A percentile compares a stretch with the other conserved stretches of the same genome.
These are phyloP conservation scores for Ophion obscuratus DNA, from an alignment of 2,888 invertebrate species.

Conservation along the genomic window DNA sequence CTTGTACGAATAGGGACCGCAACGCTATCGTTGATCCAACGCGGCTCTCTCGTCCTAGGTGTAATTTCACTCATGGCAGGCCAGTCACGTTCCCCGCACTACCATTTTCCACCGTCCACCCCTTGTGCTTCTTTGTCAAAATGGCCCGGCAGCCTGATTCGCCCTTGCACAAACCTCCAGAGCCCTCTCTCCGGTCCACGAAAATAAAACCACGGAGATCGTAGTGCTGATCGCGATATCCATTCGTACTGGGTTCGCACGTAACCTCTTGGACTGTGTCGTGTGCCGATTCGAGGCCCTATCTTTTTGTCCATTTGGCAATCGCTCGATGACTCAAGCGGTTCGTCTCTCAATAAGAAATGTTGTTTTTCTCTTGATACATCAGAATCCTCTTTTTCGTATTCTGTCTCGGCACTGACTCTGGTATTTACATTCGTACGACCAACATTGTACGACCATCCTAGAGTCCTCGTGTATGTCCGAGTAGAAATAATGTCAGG, in stretches of 20 bases:
- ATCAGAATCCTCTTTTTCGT: not conserved
- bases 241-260: slow-evolving; percentile 69
- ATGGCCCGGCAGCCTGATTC: slow-evolving; percentile 45
- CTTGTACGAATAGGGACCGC: slow-evolving; percentile 75
- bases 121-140: slow-evolving; percentile 33
- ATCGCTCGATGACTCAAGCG: slow-evolving; percentile 51
- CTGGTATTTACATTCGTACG: not conserved
- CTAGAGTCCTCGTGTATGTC: too few species aligned
- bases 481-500: too few species aligned
- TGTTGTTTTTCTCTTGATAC: not conserved
- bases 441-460: too few species aligned
- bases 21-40: slow-evolving; percentile 79
- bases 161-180: slow-evolving; percentile 36
- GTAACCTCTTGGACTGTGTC: slow-evolving; percentile 60
- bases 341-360: slow-evolving; percentile 4
- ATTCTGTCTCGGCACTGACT: not conserved
- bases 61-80: slow-evolving; percentile 79
- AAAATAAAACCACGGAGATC: slow-evolving; percentile 53
- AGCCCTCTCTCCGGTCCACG: slow-evolving; percentile 59
- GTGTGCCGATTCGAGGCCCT: slow-evolving; percentile 72
- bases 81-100: slow-evolving; percentile 79
- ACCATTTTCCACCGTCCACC: slow-evolving; percentile 74
- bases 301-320: slow-evolving; percentile 75
- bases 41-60: slow-evolving; percentile 60
- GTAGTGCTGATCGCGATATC: slow-evolving; percentile 64